Evolutionary conservation across 1,140 invertebrate species (phyloP), one percentile per base, ranked within the genome.

Genomic region (Pygmarrhopalites habei): DNA sequence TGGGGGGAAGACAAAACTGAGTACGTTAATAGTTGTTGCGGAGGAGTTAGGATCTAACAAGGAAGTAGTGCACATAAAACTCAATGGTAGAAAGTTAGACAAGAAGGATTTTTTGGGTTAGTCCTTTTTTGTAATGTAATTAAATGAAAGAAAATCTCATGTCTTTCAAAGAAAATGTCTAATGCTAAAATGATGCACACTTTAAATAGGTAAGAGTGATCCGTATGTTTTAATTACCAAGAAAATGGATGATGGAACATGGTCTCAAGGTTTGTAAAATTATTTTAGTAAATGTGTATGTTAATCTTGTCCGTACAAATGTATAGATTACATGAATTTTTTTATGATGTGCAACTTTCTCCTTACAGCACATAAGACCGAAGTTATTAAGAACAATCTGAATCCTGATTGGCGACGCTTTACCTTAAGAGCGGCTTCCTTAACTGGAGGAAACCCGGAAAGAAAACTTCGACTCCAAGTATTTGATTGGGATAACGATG

Each of bases 361-460:
- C n/a, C n/a, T n/a, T n/a, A 73, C 80, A 17, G 79, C 81, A 30
- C 78, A 82, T 66, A 75, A 79, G 72, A 82, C 80, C 21, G 80
- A 82, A 71, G 75, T 79, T 1, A 79, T 82, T 17, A 82, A 79
- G 65, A 77, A 78, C 23, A 82, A 76, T 5, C 70, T 82, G 44
- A 80, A 82, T 73, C 82, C 82, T 3, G 75, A 75, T 39, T 83
- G 82, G 82, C 72, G 72, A 62, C 75, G 76, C n/a, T 81, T 83
- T 64, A 72, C 74, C 29, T 67, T 82, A 5, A 71, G 77, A 46
- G 73, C 80, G 0, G 72, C 77, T 23, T 71, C 74, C 7, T 64
- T 84, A 21, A 82, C 80, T 71, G 77, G 79, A 67, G 80, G 80
- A 21, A 81, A 83, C 66, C 74, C 77, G 62, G 76, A 80, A 53